Conservation (phyloP, 2,113 vertebrate genomes). For the Bombycilla garrulus region DNA sequence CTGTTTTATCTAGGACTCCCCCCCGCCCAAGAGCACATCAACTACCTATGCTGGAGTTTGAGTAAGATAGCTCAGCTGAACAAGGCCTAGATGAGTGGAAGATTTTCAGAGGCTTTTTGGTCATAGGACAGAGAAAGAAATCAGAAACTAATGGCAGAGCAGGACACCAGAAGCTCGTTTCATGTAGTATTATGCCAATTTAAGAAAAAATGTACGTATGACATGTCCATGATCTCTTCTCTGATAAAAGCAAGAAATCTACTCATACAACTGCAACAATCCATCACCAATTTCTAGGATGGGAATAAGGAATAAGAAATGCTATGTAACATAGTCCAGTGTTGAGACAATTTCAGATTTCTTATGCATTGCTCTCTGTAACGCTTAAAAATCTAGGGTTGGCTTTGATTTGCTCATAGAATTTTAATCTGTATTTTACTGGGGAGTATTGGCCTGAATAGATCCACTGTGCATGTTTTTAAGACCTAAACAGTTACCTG, state of each 20-base stretch:
- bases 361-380: not conserved
- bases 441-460: not conserved
- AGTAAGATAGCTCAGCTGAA: not conserved
- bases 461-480: not conserved
- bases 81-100: not conserved
- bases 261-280: not conserved
- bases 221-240: not conserved
- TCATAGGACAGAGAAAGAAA: not conserved
- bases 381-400: not conserved
- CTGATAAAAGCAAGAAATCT: not conserved
- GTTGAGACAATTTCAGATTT: not conserved
- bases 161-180: not conserved
- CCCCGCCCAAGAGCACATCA: not conserved
- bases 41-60: not conserved
- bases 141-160: not conserved
- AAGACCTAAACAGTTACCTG: constrained; percentile 69
- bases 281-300: not conserved
- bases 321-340: not conserved
- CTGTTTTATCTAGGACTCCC: not conserved
- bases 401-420: not conserved
- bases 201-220: not conserved
- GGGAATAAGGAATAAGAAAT: not conserved
- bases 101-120: not conserved
- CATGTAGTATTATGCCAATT: not conserved
- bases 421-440: not conserved